phyloP scores from a whole-genome alignment of 2,113 vertebrate genomes.

The Geococcyx californianus region DNA sequence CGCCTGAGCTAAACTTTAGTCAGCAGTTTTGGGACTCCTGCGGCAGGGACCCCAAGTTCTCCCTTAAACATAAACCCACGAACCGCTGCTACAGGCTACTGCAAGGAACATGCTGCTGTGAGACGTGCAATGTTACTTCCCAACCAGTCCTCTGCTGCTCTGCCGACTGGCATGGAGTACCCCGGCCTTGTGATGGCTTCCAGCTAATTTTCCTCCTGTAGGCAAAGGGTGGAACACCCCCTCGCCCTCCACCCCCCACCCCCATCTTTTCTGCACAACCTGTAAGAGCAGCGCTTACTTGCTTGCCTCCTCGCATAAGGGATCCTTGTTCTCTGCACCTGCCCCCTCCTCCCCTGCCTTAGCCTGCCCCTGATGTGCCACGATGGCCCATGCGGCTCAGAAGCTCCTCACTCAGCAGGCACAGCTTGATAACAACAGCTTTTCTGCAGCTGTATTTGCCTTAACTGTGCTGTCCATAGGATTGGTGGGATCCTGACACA shows the following conservation, averaged over 20 bases:
- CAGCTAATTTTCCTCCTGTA: not conserved
- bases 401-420: not conserved
- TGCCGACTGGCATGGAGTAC: not conserved
- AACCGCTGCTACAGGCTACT: not conserved
- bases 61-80: not conserved
- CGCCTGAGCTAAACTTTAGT: not conserved
- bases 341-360: not conserved
- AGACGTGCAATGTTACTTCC: not conserved
- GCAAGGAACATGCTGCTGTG: not conserved
- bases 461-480: not conserved
- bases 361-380: not conserved
- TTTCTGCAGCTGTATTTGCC: not conserved
- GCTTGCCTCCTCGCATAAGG: not conserved
- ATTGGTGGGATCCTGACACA: not conserved
- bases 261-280: not conserved
- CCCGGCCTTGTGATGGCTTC: not conserved
- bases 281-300: not conserved
- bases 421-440: not conserved
- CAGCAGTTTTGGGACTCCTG: not conserved
- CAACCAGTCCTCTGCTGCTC: accelerated
- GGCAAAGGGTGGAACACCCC: not conserved
- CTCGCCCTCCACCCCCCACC: too few relatives aligned
- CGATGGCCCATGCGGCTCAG: not conserved
- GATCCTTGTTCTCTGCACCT: not conserved
- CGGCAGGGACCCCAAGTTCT: not conserved